phyloP scores from a whole-genome alignment of 2,888 invertebrate genomes.

The Euclidia mi region DNA sequence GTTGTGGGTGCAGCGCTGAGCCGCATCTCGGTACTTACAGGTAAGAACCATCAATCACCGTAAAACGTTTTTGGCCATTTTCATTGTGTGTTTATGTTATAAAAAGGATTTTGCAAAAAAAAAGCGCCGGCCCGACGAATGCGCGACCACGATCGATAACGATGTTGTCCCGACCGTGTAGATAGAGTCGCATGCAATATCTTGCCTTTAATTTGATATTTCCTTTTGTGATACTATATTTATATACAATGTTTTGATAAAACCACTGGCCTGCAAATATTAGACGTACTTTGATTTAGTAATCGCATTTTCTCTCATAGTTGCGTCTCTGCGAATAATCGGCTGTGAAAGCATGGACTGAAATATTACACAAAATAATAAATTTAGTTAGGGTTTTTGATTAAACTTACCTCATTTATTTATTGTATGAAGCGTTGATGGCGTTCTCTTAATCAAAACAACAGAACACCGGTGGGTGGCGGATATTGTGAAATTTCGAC shows the following conservation, averaged over 20 bases:
- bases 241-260: slow-evolving; percentile 58
- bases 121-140: slow-evolving; percentile 71
- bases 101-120: slow-evolving; percentile 63
- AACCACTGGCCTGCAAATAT: slow-evolving; percentile 33
- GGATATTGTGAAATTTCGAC: slow-evolving; percentile 69
- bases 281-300: slow-evolving; percentile 28
- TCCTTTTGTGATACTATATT: slow-evolving; percentile 62
- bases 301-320: slow-evolving; percentile 18
- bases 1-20: slow-evolving; percentile 79
- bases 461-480: slow-evolving; percentile 67
- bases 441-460: slow-evolving; percentile 41
- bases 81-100: slow-evolving; percentile 70
- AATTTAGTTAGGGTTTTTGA: slow-evolving; percentile 19
- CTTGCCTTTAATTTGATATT: slow-evolving; percentile 62
- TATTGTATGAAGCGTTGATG: slow-evolving; percentile 15
- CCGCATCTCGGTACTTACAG: slow-evolving; percentile 71
- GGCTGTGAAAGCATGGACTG: slow-evolving; percentile 15
- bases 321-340: slow-evolving; percentile 4
- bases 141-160: slow-evolving; percentile 86
- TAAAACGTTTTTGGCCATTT: slow-evolving; percentile 30
- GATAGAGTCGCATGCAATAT: slow-evolving; percentile 66
- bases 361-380: slow-evolving; percentile 7
- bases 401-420: slow-evolving; percentile 8
- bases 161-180: slow-evolving; percentile 81
- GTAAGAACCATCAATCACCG: slow-evolving; percentile 63